Base-by-base conservation (phyloP, 2,888 invertebrate genomes). In the Eupithecia subfuscata region DNA sequence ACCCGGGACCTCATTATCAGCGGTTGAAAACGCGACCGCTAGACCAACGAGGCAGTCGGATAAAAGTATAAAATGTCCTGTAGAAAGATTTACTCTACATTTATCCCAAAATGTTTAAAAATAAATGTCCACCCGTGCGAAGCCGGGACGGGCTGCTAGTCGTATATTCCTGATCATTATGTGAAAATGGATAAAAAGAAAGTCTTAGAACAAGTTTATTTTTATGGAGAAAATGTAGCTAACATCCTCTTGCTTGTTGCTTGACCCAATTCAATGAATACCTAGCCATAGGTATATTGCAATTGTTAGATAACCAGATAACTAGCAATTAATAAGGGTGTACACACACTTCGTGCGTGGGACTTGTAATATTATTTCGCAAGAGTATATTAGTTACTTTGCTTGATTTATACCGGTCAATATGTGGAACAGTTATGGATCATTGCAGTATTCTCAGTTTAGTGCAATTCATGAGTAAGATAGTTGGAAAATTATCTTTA, bases 341-440 rank as follows among this genome's bases (percentile, higher is more conserved):
- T 65, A 56, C 9, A 60, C 75, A 75, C 67, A 67, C 63, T 22
- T 18, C 45, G 3, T 16, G 9, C 43, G 48, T n/a, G 52, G 45
- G 22, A 25, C 67, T 12, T 43, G 60, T 40, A 71, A 64, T 75
- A 34, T 63, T 0, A 75, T 73, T 73, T 73, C 63, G 70, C 18
- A 70, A 73, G 45, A 76, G 73, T 60, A 56, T 60, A 69, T 75
- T 16, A 56, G 18, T 52, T 30, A 67, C 6, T 18, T 45, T 64
- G n/a, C 77, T 75, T 74, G 82, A 84, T 81, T 78, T 81, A 84
- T 82, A 83, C 82, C 81, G 82, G 79, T 78, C 72, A 74, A 73
- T 72, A 79, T 76, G 77, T 77, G 73, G 74, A 76, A 48, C 74
- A 63, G 77, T 67, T 76, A 70, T 67, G 70, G 40, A 67, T 8